These are phyloP conservation scores for Cervus canadensis DNA, from an alignment of 2,113 vertebrate species.

Conservation along the genomic window DNA sequence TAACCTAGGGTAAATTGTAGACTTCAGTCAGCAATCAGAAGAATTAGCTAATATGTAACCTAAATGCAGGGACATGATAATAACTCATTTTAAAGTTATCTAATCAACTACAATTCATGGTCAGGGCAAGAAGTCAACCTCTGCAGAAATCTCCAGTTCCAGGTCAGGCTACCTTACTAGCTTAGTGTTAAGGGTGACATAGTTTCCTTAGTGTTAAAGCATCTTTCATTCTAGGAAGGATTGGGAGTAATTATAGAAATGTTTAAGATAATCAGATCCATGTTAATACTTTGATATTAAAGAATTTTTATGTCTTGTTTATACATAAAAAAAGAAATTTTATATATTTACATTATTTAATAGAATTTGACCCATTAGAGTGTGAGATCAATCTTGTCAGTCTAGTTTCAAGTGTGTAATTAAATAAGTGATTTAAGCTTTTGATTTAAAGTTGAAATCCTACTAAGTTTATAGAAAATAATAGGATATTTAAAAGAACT, in stretches of 20 bases:
- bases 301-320: background rate
- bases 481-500: background rate
- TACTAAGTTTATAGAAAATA: slow-evolving; percentile 3
- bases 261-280: background rate
- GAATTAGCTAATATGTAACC: background rate
- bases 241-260: background rate
- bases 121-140: background rate
- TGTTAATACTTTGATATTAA: background rate
- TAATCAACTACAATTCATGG: background rate
- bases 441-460: slow-evolving; percentile 27
- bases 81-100: background rate
- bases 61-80: background rate
- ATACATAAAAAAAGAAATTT: background rate
- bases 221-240: background rate
- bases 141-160: background rate
- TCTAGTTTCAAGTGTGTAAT: background rate
- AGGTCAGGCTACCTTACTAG: background rate
- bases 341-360: background rate
- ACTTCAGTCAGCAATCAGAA: background rate
- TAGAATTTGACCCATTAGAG: background rate
- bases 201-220: background rate
- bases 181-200: background rate
- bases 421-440: slow-evolving; percentile 11
- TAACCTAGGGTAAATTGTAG: background rate
- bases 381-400: background rate